phyloP scores from a whole-genome alignment of 2,797 vertebrate genomes.

The Chelidonichthys spinosus region DNA sequence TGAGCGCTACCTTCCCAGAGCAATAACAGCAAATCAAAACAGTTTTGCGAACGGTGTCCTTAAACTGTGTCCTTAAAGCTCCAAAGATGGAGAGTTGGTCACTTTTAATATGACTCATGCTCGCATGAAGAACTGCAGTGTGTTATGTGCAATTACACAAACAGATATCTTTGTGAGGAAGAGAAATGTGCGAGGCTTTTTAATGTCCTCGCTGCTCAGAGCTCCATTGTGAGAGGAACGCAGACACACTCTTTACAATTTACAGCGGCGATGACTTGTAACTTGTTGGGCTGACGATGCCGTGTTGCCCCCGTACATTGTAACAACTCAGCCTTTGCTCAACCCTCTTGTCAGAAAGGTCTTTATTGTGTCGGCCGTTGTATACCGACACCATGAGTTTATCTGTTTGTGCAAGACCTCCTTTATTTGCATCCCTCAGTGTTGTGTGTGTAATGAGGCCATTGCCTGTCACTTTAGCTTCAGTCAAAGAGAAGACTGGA shows the following conservation, averaged over 20 bases:
- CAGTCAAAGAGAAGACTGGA: constrained; percentile 67
- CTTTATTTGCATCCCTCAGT: constrained; percentile 60
- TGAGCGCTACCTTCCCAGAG: constrained; percentile 62
- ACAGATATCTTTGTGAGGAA: constrained; percentile 51
- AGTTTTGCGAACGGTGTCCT: constrained; percentile 64
- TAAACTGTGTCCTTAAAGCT: constrained; percentile 59
- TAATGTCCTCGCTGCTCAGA: background rate
- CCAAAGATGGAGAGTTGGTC: constrained; percentile 44
- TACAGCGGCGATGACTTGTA: constrained; percentile 17
- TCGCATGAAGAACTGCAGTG: constrained; percentile 41
- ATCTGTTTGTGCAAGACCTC: constrained; percentile 56
- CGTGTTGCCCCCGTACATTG: constrained; percentile 6
- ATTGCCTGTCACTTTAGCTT: constrained; percentile 75
- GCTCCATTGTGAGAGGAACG: constrained; percentile 11
- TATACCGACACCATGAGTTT: constrained; percentile 20
- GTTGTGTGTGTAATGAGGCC: constrained; percentile 72
- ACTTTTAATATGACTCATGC: constrained; percentile 53
- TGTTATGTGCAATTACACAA: constrained; percentile 36
- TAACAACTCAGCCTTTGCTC: constrained; percentile 28
- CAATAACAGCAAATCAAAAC: constrained; percentile 78
- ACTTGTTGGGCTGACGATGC: constrained; percentile 28
- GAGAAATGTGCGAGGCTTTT: constrained; percentile 39
- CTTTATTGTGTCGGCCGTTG: constrained; percentile 13
- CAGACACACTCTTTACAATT: constrained; percentile 18
- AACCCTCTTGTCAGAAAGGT: constrained; percentile 17